phyloP scores from a whole-genome alignment of 2,113 vertebrate genomes.

The Podiceps cristatus region DNA sequence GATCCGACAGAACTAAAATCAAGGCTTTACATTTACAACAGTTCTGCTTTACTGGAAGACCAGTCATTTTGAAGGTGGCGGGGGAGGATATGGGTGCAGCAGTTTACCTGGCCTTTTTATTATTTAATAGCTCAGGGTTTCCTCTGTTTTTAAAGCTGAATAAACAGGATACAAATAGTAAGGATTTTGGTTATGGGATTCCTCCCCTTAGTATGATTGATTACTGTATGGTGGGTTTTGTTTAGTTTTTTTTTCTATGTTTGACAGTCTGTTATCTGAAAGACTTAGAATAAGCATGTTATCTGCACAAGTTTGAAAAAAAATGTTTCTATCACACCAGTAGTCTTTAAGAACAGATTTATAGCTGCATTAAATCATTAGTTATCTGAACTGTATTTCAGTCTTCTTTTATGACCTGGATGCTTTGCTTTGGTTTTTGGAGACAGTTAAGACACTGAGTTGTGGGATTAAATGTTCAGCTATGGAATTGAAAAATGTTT shows the following conservation, averaged over 20 bases:
- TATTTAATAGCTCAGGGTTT: background rate
- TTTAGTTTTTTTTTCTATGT: background rate
- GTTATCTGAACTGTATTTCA: background rate
- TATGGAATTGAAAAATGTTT: background rate
- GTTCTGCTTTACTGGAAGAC: background rate
- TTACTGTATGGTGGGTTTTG: background rate
- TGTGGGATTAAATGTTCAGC: background rate
- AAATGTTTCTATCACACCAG: background rate
- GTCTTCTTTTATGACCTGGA: background rate
- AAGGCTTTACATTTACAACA: background rate
- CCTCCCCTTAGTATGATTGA: background rate
- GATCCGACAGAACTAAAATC: background rate
- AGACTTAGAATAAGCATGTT: background rate
- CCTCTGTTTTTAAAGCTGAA: background rate
- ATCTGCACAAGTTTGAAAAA: background rate
- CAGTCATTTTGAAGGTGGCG: background rate
- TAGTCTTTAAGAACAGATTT: background rate
- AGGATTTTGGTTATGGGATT: background rate
- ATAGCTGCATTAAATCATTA: background rate
- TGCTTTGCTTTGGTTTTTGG: background rate
- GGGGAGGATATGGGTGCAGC: background rate
- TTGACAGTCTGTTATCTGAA: background rate
- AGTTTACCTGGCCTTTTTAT: background rate
- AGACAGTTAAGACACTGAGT: background rate
- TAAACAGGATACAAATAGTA: background rate